Base-by-base conservation (phyloP, 2,888 invertebrate species). In the Amiota mariae region DNA sequence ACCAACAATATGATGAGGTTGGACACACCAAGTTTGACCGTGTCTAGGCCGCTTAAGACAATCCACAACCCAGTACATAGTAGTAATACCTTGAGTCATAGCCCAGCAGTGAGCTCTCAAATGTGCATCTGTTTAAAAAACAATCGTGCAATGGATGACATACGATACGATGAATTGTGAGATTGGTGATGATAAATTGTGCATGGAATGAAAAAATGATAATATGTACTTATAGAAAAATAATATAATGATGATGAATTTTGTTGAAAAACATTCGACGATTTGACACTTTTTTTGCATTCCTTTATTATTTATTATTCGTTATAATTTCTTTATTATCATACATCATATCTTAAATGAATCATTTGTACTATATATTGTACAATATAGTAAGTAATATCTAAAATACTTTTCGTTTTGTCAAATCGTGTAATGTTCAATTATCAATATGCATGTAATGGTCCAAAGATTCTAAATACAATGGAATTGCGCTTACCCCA, bases 401-500 rank as follows among this genome's bases (percentile, higher is more conserved):
- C 6, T n/a, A n/a, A 54, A 8, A 54, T 54, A n/a, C 54, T 54
- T 54, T 54, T 54, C 36, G 36, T 36, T 36, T 36, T 36, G 36
- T 36, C 36, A 51, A 59, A 59, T 10, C 20, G 59, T 15, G 59
- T 59, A 18, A 59, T 20, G 20, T 20, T 59, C 18, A 59, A 59
- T 20, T 15, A 11, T 20, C 10, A 59, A 59, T 2, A 13, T 67
- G 67, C 9, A 49, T 20, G 51, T 49, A n/a, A 18, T 49, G 4
- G 49, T 20, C 64, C n/a, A 54, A 56, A 36, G 51, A 59, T 15
- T 71, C 67, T 15, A 56, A 54, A 46, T 18, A 68, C 36, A 67
- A 64, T 72, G 54, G 77, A 76, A 15, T 12, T 13, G 86, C 91
- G 86, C 91, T 91, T 93, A 97, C 97, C 97, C 97, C 88, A 96